Evolutionary conservation across 2,888 invertebrate species (phyloP), one percentile per base, ranked within the genome.

Genomic region (Craniophora ligustri): DNA sequence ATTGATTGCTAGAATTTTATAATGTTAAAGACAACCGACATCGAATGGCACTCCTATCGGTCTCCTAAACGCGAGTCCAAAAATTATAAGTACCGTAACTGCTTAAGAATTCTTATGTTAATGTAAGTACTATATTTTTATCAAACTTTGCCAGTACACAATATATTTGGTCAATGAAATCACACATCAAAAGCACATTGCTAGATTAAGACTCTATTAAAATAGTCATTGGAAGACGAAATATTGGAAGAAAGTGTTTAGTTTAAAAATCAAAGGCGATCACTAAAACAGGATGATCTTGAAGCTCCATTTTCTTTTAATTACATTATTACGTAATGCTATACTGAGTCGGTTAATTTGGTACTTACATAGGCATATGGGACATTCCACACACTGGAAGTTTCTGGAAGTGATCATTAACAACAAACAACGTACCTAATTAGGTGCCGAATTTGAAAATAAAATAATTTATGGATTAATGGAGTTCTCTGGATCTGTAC

Each of bases 151-250:
- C 81, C 82, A 79, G 75, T 82, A 79, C 79, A 69, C 61, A 47
- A 70, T 75, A 78, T 83, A 84, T 86, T 88, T 88, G 86, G 87
- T 88, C 86, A 85, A 79, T 82, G 78, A 83, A 82, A 87, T 86
- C 87, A 88, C 86, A 83, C 82, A 78, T 84, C 60, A 76, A 79
- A 83, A 84, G 77, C 74, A 79, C 72, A 63, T 66, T 62, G 58
- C 47, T 55, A n/a, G 54, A 31, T 48, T 53, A 58, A 18, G 11
- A 23, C 45, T 34, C 31, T 36, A 40, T 35, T 49, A 49, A 10
- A 19, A 51, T 39, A 54, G 35, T 35, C 32, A 60, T 58, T 76
- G 79, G 77, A 79, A 83, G 78, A 78, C 75, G 38, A 53, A 58
- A 72, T 51, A 39, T 44, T 63, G 50, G 47, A 67, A 57, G 46